Percentiles rank a stretch among this genome's conserved stretches.
phyloP scores from a whole-genome alignment of 2,113 vertebrate genomes.

The Mustela lutreola region DNA sequence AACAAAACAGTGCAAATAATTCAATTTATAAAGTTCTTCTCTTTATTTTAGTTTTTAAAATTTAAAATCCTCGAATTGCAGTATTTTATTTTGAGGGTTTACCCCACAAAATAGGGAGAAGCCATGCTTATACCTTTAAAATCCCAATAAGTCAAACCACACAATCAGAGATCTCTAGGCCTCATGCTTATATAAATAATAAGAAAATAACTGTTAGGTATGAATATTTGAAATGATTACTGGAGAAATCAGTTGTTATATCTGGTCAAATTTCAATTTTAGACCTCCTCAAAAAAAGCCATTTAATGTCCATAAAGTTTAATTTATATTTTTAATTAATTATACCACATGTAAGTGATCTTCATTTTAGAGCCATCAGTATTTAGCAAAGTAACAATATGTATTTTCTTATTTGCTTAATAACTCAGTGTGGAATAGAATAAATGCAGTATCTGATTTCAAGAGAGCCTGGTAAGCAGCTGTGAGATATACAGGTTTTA shows the following conservation, averaged over 20 bases:
- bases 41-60: slow-evolving; percentile 74
- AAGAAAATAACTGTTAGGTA: slow-evolving; percentile 81
- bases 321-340: slow-evolving; percentile 81
- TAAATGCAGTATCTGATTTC: background rate
- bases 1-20: slow-evolving; percentile 39
- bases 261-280: slow-evolving; percentile 68
- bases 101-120: slow-evolving; percentile 73
- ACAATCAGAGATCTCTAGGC: slow-evolving; percentile 70
- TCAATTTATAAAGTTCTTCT: slow-evolving; percentile 77
- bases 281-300: slow-evolving; percentile 78
- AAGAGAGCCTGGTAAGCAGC: background rate
- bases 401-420: background rate
- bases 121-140: slow-evolving; percentile 75
- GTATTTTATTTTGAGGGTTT: slow-evolving; percentile 81
- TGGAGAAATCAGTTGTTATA: slow-evolving; percentile 83
- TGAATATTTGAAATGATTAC: slow-evolving; percentile 83
- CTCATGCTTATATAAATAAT: slow-evolving; percentile 83
- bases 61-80: slow-evolving; percentile 84
- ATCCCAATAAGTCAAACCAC: slow-evolving; percentile 73
- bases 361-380: slow-evolving; percentile 51
- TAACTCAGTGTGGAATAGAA: background rate
- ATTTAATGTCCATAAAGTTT: slow-evolving; percentile 76
- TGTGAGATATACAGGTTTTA: background rate
- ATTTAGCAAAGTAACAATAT: background rate
- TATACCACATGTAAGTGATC: slow-evolving; percentile 37